Percentiles rank a stretch among this genome's conserved stretches.
Evolutionary conservation across 2,797 vertebrate genomes (phyloP).

Genomic region (Falco novaeseelandiae): DNA sequence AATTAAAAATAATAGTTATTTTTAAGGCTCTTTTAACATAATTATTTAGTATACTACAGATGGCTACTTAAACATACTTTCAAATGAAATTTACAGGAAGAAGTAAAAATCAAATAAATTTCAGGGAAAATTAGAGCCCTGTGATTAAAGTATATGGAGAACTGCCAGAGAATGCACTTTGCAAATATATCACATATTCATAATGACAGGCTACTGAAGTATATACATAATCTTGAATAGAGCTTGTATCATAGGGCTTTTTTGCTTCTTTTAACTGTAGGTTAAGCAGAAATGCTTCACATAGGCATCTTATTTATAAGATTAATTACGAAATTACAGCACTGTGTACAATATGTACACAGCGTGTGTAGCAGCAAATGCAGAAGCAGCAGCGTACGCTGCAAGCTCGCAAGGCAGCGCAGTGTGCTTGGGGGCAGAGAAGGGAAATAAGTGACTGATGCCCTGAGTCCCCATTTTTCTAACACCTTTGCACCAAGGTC

Average conservation of each 20-base stretch:
- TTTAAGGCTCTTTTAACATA: constrained; percentile 59
- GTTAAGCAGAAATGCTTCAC: constrained; percentile 7
- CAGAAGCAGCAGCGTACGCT: rapidly evolving
- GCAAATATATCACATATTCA: constrained; percentile 36
- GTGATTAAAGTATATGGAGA: constrained; percentile 67
- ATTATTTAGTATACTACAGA: constrained; percentile 62
- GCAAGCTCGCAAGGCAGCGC: rapidly evolving
- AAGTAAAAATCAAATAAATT: constrained; percentile 71
- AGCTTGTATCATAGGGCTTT: not conserved
- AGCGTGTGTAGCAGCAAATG: not conserved
- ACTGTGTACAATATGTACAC: not conserved
- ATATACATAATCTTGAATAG: constrained; percentile 2
- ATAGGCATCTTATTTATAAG: not conserved
- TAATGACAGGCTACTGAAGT: constrained; percentile 52
- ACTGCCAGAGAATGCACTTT: constrained; percentile 60
- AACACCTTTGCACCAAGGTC: not conserved
- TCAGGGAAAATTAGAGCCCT: constrained; percentile 55
- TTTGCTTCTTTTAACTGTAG: not conserved
- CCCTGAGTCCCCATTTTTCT: not conserved
- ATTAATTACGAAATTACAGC: not conserved
- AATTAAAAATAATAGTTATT: constrained; percentile 72
- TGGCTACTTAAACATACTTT: constrained; percentile 67
- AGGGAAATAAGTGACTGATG: not conserved
- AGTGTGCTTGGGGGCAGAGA: not conserved
- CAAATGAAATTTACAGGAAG: constrained; percentile 66